A percentile compares a stretch with the other conserved stretches of the same genome.
These are phyloP conservation scores for Vannuccia rotundouncinata DNA, from an alignment of 2,888 invertebrate genomes.

Conservation along the genomic window DNA sequence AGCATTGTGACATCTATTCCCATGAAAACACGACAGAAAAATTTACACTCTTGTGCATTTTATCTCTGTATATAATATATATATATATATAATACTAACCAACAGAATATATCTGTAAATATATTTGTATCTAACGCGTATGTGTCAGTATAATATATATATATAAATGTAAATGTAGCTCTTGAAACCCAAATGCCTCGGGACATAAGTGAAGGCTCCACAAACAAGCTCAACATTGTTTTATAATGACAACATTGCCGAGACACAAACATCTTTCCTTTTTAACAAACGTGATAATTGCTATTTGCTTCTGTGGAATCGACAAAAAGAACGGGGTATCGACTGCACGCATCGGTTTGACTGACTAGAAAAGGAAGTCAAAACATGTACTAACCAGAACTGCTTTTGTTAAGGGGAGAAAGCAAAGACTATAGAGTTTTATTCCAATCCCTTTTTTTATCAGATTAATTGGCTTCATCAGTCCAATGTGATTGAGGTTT, in stretches of 20 bases:
- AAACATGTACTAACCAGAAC: not conserved
- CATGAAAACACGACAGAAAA: too few species aligned
- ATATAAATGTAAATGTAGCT: not conserved
- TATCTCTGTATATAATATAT: not conserved
- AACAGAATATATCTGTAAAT: not conserved
- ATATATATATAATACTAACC: not conserved
- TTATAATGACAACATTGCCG: not conserved
- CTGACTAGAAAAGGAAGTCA: constrained; percentile 3
- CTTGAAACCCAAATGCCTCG: not conserved
- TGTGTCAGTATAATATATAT: not conserved
- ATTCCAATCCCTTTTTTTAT: not conserved
- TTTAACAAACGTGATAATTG: not conserved
- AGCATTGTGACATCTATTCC: not conserved
- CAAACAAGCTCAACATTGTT: not conserved
- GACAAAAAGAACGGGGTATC: not conserved
- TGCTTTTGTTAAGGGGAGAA: not conserved
- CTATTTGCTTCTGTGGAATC: not conserved
- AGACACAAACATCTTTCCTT: not conserved
- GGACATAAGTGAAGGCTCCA: not conserved
- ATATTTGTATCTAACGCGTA: not conserved
- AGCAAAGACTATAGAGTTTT: not conserved
- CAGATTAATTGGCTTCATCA: constrained; percentile 8
- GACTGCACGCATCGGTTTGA: not conserved
- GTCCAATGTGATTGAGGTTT: not conserved
- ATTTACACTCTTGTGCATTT: not conserved